phyloP scores from a whole-genome alignment of 2,113 vertebrate species.

The Sula dactylatra region DNA sequence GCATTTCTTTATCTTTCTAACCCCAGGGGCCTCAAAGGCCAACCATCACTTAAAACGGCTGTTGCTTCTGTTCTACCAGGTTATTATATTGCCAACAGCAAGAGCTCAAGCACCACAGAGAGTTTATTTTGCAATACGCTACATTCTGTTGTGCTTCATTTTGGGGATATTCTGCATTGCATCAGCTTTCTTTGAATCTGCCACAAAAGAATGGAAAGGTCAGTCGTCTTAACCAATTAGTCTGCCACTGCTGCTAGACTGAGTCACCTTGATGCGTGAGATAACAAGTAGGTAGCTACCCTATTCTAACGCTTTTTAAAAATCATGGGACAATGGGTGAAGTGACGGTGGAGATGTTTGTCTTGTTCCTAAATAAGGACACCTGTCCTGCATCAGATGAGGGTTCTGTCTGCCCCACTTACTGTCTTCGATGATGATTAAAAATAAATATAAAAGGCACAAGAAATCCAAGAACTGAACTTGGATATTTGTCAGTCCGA shows the following conservation, averaged over 20 bases:
- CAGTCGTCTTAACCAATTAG: background rate
- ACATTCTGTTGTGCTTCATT: background rate
- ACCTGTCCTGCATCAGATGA: background rate
- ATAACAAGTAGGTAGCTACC: background rate
- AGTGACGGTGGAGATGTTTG: background rate
- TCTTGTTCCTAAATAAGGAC: background rate
- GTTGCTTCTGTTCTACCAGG: background rate
- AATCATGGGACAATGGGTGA: background rate
- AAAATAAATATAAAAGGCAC: background rate
- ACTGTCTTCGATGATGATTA: background rate
- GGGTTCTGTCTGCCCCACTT: background rate
- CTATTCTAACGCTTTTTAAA: background rate
- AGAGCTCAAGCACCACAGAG: background rate
- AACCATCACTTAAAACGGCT: background rate
- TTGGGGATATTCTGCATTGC: background rate
- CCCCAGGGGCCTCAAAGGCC: background rate
- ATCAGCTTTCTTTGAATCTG: background rate
- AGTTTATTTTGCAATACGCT: background rate
- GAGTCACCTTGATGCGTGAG: background rate
- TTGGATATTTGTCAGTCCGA: background rate
- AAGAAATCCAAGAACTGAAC: background rate
- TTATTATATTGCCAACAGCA: background rate
- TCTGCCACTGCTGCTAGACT: background rate
- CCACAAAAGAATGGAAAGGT: background rate
- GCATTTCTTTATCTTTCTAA: background rate